These are phyloP conservation scores for Halcyon leucocephala DNA, from an alignment of 2,797 vertebrate species.

Conservation along the genomic window DNA sequence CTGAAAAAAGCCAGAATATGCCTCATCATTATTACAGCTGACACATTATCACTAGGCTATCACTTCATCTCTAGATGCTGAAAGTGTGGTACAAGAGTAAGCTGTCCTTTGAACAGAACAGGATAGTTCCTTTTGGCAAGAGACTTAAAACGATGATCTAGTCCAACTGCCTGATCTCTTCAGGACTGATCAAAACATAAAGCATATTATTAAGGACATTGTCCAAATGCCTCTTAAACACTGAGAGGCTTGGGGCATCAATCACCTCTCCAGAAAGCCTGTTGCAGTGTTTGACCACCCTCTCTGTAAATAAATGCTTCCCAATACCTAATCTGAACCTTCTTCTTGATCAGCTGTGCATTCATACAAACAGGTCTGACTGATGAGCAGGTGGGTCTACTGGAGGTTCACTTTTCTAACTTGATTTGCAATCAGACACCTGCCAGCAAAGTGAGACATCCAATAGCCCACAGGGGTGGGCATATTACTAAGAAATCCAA, in stretches of 20 bases:
- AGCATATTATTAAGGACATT: not conserved
- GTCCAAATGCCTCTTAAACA: not conserved
- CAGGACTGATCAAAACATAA: not conserved
- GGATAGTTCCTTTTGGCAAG: not conserved
- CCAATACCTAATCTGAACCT: not conserved
- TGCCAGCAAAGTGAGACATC: not conserved
- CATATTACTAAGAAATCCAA: not conserved
- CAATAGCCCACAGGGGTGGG: not conserved
- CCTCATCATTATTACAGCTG: not conserved
- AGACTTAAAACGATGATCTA: not conserved
- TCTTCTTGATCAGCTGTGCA: not conserved
- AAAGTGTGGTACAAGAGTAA: not conserved
- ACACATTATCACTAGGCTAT: not conserved
- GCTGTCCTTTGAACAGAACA: not conserved
- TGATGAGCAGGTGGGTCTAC: not conserved
- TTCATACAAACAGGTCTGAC: not conserved
- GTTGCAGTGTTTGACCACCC: not conserved
- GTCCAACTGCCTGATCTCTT: not conserved
- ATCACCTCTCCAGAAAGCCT: too few species aligned
- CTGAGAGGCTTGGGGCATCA: too few species aligned
- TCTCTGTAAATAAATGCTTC: not conserved
- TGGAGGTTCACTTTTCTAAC: not conserved
- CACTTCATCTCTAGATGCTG: not conserved
- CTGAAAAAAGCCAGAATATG: not conserved
- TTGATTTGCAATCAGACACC: not conserved